phyloP scores from a whole-genome alignment of 2,888 invertebrate species.

The Chelonus formosanus region DNA sequence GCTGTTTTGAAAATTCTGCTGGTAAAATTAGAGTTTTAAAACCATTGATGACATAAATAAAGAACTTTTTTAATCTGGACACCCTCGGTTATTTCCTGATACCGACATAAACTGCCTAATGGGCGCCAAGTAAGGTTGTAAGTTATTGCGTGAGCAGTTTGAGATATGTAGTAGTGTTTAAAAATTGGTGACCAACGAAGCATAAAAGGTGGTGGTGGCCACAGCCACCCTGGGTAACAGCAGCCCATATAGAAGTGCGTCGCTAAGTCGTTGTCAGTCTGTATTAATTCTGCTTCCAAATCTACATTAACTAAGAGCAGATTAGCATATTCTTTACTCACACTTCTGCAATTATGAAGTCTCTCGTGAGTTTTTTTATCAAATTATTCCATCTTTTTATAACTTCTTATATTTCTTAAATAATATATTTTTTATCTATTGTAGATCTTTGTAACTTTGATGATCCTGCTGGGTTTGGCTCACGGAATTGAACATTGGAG shows the following conservation, averaged over 20 bases:
- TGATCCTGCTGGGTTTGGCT: too few species aligned
- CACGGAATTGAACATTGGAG: too few species aligned
- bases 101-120: too few species aligned
- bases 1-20: too few species aligned
- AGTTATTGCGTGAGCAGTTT: too few species aligned
- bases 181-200: constrained; percentile 49
- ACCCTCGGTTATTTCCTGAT: too few species aligned
- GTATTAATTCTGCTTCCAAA: constrained; percentile 38
- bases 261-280: constrained; percentile 56
- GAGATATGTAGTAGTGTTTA: background rate
- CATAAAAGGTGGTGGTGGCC: constrained; percentile 57
- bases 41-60: too few species aligned
- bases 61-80: too few species aligned
- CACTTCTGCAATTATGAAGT: constrained; percentile 11
- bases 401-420: background rate
- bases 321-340: background rate
- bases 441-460: too few species aligned
- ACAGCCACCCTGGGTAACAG: constrained; percentile 35
- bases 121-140: too few species aligned
- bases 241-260: constrained; percentile 61
- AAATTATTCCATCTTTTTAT: background rate
- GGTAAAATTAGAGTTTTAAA: too few species aligned
- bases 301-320: background rate
- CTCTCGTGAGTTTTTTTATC: background rate
- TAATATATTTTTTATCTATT: background rate